Conservation (phyloP, 2,888 invertebrate genomes). For the Slavum lentiscoides region DNA sequence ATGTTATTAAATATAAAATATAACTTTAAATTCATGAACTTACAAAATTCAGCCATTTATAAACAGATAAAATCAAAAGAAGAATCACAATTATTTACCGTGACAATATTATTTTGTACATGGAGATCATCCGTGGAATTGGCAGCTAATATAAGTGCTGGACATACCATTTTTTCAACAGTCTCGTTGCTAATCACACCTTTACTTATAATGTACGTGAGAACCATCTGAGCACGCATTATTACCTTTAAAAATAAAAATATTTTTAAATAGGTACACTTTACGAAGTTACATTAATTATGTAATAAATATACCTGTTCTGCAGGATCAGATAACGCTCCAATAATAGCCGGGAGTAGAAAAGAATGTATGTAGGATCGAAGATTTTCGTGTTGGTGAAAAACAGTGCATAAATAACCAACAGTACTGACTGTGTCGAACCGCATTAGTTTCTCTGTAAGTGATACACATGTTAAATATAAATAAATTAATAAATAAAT, state of each 20-base stretch:
- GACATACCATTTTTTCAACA: constrained; percentile 43
- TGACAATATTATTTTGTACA: constrained; percentile 50
- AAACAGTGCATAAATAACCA: constrained; percentile 51
- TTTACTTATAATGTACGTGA: constrained; percentile 49
- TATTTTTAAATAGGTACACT: neutral
- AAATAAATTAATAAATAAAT: neutral
- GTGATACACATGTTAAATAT: neutral
- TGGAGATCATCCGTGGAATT: constrained; percentile 51
- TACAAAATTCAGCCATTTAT: neutral
- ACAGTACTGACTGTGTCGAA: constrained; percentile 44
- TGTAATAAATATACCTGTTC: constrained; percentile 29
- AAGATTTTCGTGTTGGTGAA: constrained; percentile 41
- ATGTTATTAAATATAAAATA: constrained; percentile 15
- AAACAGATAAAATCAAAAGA: neutral
- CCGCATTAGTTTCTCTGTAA: constrained; percentile 39
- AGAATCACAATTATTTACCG: constrained; percentile 37
- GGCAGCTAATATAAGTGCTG: constrained; percentile 42
- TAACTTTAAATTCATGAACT: neutral
- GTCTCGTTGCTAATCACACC: constrained; percentile 39
- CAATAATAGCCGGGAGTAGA: constrained; percentile 43
- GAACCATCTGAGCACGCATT: constrained; percentile 47
- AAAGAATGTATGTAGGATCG: constrained; percentile 36
- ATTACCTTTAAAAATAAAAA: constrained; percentile 28
- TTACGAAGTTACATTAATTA: neutral
- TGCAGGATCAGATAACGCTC: constrained; percentile 38